Conservation (phyloP, 1,140 invertebrate genomes). For the Drepana arcuata region DNA sequence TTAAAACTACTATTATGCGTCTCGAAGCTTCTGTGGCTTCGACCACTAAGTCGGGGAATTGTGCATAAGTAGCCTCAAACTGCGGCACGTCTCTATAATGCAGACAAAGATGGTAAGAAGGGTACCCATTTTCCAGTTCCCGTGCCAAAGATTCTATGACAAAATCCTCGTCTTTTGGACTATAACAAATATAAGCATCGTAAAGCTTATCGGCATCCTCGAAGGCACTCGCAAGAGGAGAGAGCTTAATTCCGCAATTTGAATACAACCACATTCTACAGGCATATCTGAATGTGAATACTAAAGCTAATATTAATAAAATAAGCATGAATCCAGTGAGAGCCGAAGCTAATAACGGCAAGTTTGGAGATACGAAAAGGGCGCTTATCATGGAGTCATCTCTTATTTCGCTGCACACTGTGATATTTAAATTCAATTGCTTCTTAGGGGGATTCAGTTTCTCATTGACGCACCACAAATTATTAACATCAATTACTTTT, state of each 20-base stretch:
- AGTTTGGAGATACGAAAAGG: conserved; percentile 81
- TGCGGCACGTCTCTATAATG: conserved; percentile 90
- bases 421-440: conserved; percentile 77
- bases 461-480: conserved; percentile 77
- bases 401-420: conserved; percentile 76
- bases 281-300: conserved; percentile 85
- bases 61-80: conserved; percentile 80
- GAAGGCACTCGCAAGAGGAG: conserved; percentile 80
- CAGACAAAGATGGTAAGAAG: conserved; percentile 84
- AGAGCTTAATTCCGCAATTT: conserved; percentile 85
- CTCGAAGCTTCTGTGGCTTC: conserved; percentile 89
- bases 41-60: conserved; percentile 83
- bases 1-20: conserved; percentile 84
- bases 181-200: conserved; percentile 93
- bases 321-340: conserved; percentile 82
- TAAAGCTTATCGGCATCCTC: conserved; percentile 87
- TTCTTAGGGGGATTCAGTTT: conserved; percentile 75
- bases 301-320: conserved; percentile 80
- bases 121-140: conserved; percentile 80
- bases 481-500: conserved; percentile 79
- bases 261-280: conserved; percentile 90
- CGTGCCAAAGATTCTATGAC: conserved; percentile 86
- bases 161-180: conserved; percentile 89
- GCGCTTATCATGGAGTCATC: conserved; percentile 79
- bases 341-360: conserved; percentile 81